Conservation (phyloP, 2,113 vertebrate genomes). For the Zapornia atra region DNA sequence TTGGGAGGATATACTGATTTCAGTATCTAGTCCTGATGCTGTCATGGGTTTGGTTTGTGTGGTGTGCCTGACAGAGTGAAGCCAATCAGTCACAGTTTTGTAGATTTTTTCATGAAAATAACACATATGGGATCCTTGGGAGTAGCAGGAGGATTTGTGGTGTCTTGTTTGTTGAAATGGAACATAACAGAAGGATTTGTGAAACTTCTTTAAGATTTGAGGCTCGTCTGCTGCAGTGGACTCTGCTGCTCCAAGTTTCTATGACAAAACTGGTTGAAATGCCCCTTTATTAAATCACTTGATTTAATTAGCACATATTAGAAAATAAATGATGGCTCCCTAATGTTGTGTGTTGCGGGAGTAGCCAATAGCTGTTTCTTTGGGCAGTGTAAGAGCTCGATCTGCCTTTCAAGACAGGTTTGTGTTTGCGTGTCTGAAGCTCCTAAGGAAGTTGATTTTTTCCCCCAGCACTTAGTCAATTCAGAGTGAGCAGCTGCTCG, state of each 20-base stretch:
- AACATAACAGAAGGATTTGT: not conserved
- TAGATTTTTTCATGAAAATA: not conserved
- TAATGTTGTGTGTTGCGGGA: not conserved
- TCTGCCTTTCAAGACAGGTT: not conserved
- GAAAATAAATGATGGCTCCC: not conserved
- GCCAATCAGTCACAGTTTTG: accelerated
- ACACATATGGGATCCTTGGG: not conserved
- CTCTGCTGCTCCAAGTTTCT: not conserved
- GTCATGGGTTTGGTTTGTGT: accelerated
- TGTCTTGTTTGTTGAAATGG: not conserved
- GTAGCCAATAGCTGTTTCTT: not conserved
- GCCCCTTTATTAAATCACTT: not conserved
- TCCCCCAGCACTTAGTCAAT: not conserved
- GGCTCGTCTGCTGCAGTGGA: not conserved
- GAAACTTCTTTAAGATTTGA: not conserved
- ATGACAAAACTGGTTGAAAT: not conserved
- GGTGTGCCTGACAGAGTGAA: not conserved
- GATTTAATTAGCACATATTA: not conserved
- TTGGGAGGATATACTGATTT: not conserved
- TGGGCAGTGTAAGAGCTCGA: not conserved
- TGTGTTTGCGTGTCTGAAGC: not conserved
- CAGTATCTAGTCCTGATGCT: not conserved
- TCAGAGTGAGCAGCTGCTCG: not conserved
- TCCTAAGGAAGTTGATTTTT: not conserved
- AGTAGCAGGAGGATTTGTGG: not conserved